Evolutionary conservation across 2,888 invertebrate genomes (phyloP), one percentile per base, ranked within the genome.

Genomic region (Noctua janthina): DNA sequence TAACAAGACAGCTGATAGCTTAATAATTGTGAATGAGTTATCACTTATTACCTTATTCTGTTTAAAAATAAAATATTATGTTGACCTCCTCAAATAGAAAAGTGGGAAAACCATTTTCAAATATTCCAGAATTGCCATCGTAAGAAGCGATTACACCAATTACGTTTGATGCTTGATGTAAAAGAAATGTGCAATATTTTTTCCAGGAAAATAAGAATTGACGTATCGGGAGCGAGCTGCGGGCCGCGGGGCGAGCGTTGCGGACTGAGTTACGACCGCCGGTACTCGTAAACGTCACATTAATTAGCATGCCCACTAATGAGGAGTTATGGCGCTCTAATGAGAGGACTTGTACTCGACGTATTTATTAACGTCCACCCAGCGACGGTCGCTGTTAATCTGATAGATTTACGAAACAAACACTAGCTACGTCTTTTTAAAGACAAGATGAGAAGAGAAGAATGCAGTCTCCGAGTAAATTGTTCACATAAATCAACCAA

Each of bases 311-410:
- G 94, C 92, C 94, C 95, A 91, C 96, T 97, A 97, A 97, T 97
- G 96, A 96, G 96, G 95, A 97, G 95, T 96, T 96, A 96, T 96
- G 95, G 96, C 93, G 93, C 94, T 95, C 95, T 96, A 96, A 96
- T 96, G 96, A 96, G 95, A 94, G 94, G 95, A 95, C 94, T 94
- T 93, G 93, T 93, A 93, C 92, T 91, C 92, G 94, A 94, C 93
- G 94, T 95, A 95, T 95, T 90, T 90, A 90, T 90, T 90, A 90
- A 85, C 81, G 87, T 83, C 74, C 71, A 83, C 81, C 79, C 68
- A 88, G 76, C 78, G 78, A 84, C 78, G 80, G 83, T 83, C 81
- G 82, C 88, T 88, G 90, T 89, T 91, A 91, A 92, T 89, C 88
- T 88, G 88, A 90, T 91, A 89, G 90, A 91, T 92, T 91, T 91